Base-by-base conservation (phyloP, 1,140 invertebrate genomes). In the Epicauta chinensis region DNA sequence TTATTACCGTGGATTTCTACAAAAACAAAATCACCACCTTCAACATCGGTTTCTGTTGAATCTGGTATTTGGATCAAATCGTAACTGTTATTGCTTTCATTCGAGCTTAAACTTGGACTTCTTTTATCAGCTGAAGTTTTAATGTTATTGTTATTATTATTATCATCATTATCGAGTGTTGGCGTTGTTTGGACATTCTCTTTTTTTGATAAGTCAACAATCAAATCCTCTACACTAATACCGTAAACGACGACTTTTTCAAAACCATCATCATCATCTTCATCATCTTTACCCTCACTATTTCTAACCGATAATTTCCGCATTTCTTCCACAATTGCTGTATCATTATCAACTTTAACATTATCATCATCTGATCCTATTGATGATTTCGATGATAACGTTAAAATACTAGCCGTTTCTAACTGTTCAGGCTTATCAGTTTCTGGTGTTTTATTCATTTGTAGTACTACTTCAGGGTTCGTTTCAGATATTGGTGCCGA, bases 1-100 rank as follows among this genome's bases (percentile, higher is more conserved):
- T 54, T 58, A 16, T 52, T 39, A 12, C 56, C 56, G 14, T 58
- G 37, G 32, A 49, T 32, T 39, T 38, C 35, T 7, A 58, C 45
- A 16, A 46, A 58, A n/a, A 51, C 56, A 29, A 54, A 58, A 31
- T 42, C 53, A 50, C 38, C 9, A 23, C 23, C 23, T 23, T 23
- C 23, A 23, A 7, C 4, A 23, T 47, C 45, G 11, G 12, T 37
- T 10, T 47, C 45, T 5, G 17, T 37, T 30, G 17, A 37, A 23
- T 13, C 45, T n/a, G 45, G 34, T n/a, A 15, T 16, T 12, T 38
- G 12, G 5, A 47, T 11, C 2, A 47, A 34, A 38, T 47, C 45
- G 15, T 47, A 47, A 37, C 45, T 23, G 23, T 7, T 23, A 2
- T 5, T 23, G 7, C 23, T 23, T 5, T n/a, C n/a, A n/a, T 23